These are phyloP conservation scores for Orcinus orca DNA, from an alignment of 2,113 vertebrate genomes.

Conservation along the genomic window DNA sequence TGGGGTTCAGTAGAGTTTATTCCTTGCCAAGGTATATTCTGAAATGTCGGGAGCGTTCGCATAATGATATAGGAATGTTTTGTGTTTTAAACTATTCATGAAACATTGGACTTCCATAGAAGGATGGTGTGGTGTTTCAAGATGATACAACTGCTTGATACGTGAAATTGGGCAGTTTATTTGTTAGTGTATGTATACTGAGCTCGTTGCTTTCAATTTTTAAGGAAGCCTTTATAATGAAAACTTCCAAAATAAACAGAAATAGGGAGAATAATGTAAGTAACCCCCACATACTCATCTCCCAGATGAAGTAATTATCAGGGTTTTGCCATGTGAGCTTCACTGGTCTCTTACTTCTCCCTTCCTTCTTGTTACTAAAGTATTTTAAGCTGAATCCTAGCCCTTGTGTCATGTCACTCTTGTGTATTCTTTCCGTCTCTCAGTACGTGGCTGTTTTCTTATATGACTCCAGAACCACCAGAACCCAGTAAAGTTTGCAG, in stretches of 20 bases:
- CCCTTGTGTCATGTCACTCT: background rate
- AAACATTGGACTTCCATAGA: background rate
- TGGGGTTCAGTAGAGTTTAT: background rate
- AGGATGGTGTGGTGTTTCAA: background rate
- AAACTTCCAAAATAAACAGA: background rate
- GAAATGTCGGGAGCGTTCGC: background rate
- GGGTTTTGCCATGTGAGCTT: background rate
- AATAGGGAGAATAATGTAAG: background rate
- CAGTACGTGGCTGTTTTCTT: no score
- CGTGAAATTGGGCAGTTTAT: background rate
- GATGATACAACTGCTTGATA: background rate
- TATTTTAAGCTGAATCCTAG: background rate
- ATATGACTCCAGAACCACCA: no score
- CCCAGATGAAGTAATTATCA: background rate
- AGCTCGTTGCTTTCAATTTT: background rate
- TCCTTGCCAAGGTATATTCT: background rate
- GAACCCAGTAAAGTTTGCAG: background rate
- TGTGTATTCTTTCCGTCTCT: no score
- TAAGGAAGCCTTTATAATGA: background rate
- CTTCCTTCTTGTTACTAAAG: background rate
- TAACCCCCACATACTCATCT: background rate
- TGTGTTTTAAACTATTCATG: background rate
- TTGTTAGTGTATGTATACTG: background rate
- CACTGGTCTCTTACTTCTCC: background rate
- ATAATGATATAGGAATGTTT: background rate